These are phyloP conservation scores for Peromyscus nudipes DNA, from an alignment of 2,797 vertebrate species.

Conservation along the genomic window DNA sequence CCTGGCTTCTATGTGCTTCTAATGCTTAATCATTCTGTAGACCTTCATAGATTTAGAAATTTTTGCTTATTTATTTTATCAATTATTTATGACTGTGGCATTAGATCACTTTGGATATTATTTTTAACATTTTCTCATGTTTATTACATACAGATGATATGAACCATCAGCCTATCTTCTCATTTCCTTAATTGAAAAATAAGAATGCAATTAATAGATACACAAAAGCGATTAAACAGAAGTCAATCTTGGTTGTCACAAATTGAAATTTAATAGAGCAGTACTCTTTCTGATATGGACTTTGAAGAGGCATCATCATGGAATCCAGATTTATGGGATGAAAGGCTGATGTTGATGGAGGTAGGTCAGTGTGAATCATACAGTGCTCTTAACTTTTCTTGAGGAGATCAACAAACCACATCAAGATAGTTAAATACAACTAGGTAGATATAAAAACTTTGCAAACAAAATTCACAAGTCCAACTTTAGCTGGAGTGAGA, in stretches of 20 bases:
- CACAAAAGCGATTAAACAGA: neutral
- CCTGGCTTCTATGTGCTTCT: neutral
- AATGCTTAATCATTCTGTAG: slow-evolving; percentile 2
- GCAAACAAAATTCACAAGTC: neutral
- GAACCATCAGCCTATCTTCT: neutral
- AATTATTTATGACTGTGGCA: neutral
- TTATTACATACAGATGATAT: slow-evolving; percentile 28
- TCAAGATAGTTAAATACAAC: slow-evolving; percentile 27
- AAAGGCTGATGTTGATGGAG: neutral
- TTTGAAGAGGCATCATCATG: slow-evolving; percentile 27
- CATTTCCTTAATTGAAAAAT: slow-evolving; percentile 41
- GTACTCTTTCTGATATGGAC: neutral
- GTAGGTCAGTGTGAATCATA: neutral
- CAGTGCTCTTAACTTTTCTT: neutral
- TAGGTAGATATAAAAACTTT: slow-evolving; percentile 5
- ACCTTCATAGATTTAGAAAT: neutral
- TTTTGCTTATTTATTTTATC: neutral
- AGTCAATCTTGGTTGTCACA: neutral
- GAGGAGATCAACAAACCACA: neutral
- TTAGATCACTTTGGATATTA: neutral
- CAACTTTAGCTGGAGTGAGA: slow-evolving; percentile 36
- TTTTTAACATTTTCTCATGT: slow-evolving; percentile 22
- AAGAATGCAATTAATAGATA: neutral
- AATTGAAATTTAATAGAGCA: neutral
- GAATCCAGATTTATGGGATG: neutral